Conservation (phyloP, 2,797 vertebrate species). For the Synanceia verrucosa region DNA sequence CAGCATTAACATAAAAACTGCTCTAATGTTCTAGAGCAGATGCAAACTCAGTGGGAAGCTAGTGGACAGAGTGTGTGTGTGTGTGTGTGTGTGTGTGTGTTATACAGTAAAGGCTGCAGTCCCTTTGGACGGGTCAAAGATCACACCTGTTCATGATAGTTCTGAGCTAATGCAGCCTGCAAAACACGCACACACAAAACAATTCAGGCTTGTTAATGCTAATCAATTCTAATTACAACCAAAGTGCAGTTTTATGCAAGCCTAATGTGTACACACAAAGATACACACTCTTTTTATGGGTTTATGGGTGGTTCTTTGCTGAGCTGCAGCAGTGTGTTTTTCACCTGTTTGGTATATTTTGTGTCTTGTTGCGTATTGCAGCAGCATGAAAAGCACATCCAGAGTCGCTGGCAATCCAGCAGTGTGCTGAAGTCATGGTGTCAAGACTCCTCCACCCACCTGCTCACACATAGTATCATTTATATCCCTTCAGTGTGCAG, state of each 20-base stretch:
- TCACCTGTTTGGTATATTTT: background rate
- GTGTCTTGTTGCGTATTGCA: background rate
- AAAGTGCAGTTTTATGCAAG: background rate
- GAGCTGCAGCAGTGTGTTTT: background rate
- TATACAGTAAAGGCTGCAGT: conserved; percentile 1
- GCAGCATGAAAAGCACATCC: background rate
- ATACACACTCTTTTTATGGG: background rate
- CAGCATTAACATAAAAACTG: conserved; percentile 10
- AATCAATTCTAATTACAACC: conserved; percentile 11
- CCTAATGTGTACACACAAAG: background rate
- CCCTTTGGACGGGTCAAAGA: conserved; percentile 5
- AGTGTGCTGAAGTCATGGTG: background rate
- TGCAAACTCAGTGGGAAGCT: conserved; percentile 33
- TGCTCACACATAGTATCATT: background rate
- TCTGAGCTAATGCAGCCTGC: background rate
- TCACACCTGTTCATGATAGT: conserved; percentile 40
- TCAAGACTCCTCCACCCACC: background rate
- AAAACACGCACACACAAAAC: background rate
- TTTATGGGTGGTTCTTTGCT: too few relatives aligned
- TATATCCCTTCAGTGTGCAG: background rate
- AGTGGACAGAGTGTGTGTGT: conserved; percentile 5
- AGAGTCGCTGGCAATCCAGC: background rate
- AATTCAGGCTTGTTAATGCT: conserved; percentile 7
- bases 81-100: background rate
- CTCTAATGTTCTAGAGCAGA: conserved; percentile 34